phyloP scores from a whole-genome alignment of 1,140 invertebrate genomes.

The Drosophila lowei region DNA sequence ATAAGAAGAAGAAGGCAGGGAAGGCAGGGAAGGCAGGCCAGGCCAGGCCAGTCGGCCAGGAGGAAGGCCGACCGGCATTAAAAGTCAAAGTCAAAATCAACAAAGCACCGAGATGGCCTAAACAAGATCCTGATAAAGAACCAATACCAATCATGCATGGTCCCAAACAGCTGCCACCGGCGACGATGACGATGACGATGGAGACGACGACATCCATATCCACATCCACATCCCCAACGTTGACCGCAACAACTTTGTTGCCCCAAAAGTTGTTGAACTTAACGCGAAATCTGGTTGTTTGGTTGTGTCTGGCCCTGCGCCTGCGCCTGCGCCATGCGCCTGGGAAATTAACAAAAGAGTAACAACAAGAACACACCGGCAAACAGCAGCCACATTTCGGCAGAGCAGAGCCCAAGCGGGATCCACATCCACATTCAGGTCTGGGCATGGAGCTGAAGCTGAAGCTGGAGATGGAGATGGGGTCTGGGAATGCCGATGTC shows the following conservation, averaged over 20 bases:
- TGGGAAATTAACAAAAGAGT: constrained; percentile 64
- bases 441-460: constrained; percentile 29
- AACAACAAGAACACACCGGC: constrained; percentile 7
- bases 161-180: constrained; percentile 60
- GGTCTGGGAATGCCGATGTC: constrained; percentile 38
- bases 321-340: constrained; percentile 33
- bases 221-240: constrained; percentile 17
- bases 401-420: background rate
- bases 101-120: constrained; percentile 76
- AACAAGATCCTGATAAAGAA: constrained; percentile 80
- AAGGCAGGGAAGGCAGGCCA: background rate
- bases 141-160: constrained; percentile 68
- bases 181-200: constrained; percentile 45
- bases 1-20: constrained; percentile 23
- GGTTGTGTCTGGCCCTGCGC: constrained; percentile 32
- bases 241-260: constrained; percentile 78
- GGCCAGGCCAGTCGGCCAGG: no score
- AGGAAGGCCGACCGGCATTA: constrained; percentile 50
- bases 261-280: constrained; percentile 73
- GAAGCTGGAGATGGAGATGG: constrained; percentile 34
- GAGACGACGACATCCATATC: constrained; percentile 22
- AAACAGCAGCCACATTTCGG: constrained; percentile 36
- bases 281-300: constrained; percentile 69
- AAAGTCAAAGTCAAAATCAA: constrained; percentile 70
- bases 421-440: constrained; percentile 31